Conservation (phyloP, 2,888 invertebrate species). For the Hecatera dysodea region DNA sequence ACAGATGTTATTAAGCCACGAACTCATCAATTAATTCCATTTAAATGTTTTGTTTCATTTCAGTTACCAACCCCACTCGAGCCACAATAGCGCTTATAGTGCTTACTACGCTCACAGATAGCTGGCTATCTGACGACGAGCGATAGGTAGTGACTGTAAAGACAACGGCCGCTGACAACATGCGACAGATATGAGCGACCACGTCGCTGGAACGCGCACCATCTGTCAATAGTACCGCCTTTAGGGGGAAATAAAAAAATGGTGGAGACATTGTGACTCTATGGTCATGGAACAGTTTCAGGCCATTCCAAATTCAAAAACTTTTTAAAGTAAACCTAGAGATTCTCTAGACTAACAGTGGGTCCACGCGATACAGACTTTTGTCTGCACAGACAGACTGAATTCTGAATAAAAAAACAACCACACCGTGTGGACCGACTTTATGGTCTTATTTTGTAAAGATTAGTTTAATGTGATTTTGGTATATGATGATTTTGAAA, state of each 20-base stretch:
- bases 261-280: constrained; percentile 24
- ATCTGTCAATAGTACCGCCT: constrained; percentile 58
- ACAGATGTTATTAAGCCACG: too few relatives aligned
- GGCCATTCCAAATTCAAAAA: not conserved
- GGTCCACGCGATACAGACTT: too few relatives aligned
- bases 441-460: constrained; percentile 24
- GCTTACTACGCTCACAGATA: constrained; percentile 89
- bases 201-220: constrained; percentile 57
- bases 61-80: constrained; percentile 87
- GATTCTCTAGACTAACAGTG: not conserved
- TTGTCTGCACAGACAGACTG: too few relatives aligned
- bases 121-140: constrained; percentile 58
- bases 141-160: constrained; percentile 63
- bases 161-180: constrained; percentile 63
- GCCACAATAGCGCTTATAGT: constrained; percentile 85
- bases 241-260: constrained; percentile 15
- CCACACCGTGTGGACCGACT: too few relatives aligned
- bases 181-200: constrained; percentile 49
- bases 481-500: constrained; percentile 18
- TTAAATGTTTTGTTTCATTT: constrained; percentile 58
- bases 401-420: too few relatives aligned
- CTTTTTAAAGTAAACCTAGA: not conserved
- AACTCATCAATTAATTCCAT: not conserved
- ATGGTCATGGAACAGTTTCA: constrained; percentile 8
- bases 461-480: constrained; percentile 44